Evolutionary conservation across 2,113 vertebrate species (phyloP).

Genomic region (Silurus glanis): DNA sequence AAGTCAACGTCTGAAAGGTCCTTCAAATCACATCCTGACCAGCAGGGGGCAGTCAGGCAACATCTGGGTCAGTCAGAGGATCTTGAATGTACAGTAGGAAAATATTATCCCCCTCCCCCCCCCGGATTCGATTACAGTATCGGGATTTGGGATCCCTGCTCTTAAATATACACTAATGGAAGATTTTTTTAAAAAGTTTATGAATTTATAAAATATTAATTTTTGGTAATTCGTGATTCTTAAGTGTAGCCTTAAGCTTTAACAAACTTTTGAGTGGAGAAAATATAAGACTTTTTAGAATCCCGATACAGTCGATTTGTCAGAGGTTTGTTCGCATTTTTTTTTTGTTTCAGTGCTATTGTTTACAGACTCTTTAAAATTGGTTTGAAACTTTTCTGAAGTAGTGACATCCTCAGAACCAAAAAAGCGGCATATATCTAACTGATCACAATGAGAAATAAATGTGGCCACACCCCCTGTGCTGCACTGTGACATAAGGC

Average conservation of each 20-base stretch:
- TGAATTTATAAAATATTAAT: background rate
- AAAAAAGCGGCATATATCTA: too few relatives aligned
- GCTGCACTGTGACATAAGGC: background rate
- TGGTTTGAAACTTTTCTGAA: background rate
- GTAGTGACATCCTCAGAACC: background rate
- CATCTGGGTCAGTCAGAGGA: conserved; percentile 23
- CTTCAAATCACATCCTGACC: conserved; percentile 56
- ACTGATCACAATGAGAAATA: background rate
- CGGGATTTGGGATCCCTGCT: background rate
- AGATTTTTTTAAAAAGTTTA: too few relatives aligned
- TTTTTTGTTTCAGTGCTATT: background rate
- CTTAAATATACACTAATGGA: background rate
- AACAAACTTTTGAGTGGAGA: background rate
- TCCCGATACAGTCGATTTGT: background rate
- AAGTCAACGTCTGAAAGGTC: background rate
- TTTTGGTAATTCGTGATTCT: background rate
- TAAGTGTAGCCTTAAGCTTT: background rate
- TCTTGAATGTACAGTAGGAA: background rate
- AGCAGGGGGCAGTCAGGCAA: conserved; percentile 65
- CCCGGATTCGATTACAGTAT: background rate
- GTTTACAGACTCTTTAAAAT: background rate
- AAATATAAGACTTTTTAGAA: background rate
- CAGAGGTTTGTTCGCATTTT: background rate
- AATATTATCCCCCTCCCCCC: background rate
- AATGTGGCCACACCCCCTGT: background rate